phyloP scores from a whole-genome alignment of 2,113 vertebrate genomes.

The Todiramphus chloris region DNA sequence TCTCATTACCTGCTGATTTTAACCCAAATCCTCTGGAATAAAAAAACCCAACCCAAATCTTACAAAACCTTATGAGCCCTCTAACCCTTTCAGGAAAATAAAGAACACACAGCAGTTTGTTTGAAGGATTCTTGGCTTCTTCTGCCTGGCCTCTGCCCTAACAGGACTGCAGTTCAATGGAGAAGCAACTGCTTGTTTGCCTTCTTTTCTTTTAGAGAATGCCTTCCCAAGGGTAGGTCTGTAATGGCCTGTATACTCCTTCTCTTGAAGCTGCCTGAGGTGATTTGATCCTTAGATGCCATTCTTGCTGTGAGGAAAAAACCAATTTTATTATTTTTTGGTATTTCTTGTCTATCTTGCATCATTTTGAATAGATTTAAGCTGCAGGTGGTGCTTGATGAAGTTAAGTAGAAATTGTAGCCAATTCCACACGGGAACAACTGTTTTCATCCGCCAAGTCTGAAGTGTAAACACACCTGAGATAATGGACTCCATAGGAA shows the following conservation, averaged over 20 bases:
- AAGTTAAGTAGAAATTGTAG: neutral
- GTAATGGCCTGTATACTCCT: neutral
- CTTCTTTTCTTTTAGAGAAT: neutral
- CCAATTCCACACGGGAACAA: neutral
- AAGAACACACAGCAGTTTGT: rapidly evolving
- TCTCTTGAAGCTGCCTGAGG: neutral
- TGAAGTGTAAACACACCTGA: neutral
- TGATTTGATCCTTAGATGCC: neutral
- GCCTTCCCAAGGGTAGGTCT: neutral
- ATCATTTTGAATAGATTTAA: neutral
- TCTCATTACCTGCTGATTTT: no score
- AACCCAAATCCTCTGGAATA: no score
- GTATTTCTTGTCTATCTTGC: neutral
- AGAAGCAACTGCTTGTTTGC: neutral
- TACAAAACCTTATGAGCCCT: neutral
- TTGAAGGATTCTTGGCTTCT: neutral
- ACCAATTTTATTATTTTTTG: neutral
- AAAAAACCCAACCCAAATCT: neutral
- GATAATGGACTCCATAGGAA: neutral
- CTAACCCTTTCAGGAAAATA: neutral
- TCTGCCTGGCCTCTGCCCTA: neutral
- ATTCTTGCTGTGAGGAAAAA: neutral
- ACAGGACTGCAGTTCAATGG: neutral
- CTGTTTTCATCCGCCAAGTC: neutral
- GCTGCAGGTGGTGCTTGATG: neutral